phyloP scores from a whole-genome alignment of 2,113 vertebrate species.

The Crotalus helleri region DNA sequence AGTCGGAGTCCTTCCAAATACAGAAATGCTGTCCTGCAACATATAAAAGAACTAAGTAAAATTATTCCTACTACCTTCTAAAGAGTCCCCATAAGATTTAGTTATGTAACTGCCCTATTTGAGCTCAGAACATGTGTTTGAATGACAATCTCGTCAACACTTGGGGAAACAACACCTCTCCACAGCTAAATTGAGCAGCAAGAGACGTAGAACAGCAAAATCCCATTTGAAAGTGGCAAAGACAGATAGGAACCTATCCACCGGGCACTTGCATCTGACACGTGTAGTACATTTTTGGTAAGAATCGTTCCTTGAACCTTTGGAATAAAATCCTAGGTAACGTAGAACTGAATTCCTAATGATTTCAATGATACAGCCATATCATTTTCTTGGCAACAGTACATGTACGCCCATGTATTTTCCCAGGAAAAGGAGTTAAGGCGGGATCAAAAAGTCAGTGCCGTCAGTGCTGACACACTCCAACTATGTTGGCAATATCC shows the following conservation, averaged over 20 bases:
- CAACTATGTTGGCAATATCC: not conserved
- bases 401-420: not conserved
- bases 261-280: not conserved
- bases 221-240: not conserved
- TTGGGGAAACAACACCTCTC: not conserved
- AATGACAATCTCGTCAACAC: not conserved
- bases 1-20: not conserved
- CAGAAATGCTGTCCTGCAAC: not conserved
- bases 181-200: not conserved
- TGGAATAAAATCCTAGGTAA: not conserved
- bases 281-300: not conserved
- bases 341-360: not conserved
- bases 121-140: not conserved
- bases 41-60: not conserved
- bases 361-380: not conserved
- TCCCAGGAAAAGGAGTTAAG: not conserved
- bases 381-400: not conserved
- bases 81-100: not conserved
- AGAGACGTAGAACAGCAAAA: not conserved
- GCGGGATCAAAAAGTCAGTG: not conserved
- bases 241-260: not conserved
- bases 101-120: not conserved
- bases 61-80: not conserved
- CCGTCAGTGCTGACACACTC: not conserved
- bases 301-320: not conserved